Percentiles rank a stretch among this genome's conserved stretches.
Evolutionary conservation across 1,140 invertebrate genomes (phyloP).

Genomic region (Drosophila arawakana): DNA sequence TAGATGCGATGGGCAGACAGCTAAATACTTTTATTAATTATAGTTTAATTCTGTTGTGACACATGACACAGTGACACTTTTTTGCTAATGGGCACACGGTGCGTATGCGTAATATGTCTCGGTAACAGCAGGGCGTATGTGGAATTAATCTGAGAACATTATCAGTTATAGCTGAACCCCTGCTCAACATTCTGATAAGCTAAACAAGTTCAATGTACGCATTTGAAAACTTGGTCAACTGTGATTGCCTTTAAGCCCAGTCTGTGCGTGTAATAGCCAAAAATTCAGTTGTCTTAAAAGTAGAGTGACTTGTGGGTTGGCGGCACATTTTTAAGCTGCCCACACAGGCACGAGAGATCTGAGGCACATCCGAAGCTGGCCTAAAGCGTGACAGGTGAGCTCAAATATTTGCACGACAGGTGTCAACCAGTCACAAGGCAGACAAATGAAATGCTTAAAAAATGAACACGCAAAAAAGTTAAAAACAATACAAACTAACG

Average conservation of each 20-base stretch:
- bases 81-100: not conserved
- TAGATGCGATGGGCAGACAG: constrained; percentile 50
- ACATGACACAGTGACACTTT: constrained; percentile 15
- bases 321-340: constrained; percentile 38
- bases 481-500: constrained; percentile 15
- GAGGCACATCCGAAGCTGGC: constrained; percentile 27
- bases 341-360: not conserved
- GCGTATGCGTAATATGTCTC: constrained; percentile 3
- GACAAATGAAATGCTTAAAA: constrained; percentile 17
- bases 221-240: constrained; percentile 21
- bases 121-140: not conserved
- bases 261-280: constrained; percentile 10
- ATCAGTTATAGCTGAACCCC: not conserved
- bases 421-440: constrained; percentile 29
- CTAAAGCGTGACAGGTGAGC: constrained; percentile 15
- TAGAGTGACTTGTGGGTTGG: constrained; percentile 17
- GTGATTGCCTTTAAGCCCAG: no score
- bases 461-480: not conserved
- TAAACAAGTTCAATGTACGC: constrained; percentile 32
- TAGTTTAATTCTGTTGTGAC: constrained; percentile 28
- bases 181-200: not conserved
- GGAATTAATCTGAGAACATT: not conserved
- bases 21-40: constrained; percentile 26
- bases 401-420: constrained; percentile 49
- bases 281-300: constrained; percentile 13